Evolutionary conservation across 2,113 vertebrate species (phyloP), one percentile per base, ranked within the genome.

Genomic region (Polypterus bichir): DNA sequence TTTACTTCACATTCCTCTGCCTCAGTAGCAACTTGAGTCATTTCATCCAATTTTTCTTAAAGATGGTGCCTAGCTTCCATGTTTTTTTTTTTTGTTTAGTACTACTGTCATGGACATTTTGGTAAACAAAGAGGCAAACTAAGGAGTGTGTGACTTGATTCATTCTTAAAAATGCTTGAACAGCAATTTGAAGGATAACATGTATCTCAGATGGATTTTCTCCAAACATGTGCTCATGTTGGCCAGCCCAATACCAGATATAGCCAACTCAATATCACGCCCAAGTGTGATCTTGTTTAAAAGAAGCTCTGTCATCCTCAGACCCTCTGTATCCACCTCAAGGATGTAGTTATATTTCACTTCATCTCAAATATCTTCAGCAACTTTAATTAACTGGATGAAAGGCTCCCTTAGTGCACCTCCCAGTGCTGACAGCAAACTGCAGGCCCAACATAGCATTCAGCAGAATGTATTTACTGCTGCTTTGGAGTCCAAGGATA

Each of bases 371-470:
- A 70, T 57, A 27, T 69, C 53, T 8, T 47, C 11, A 3, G 67
- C 59, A 46, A 73, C 66, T 7, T 54, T 47, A 5, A 70, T 7
- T 11, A 73, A 48, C 48, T 70, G 68, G 59, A 66, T 64, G 59
- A 66, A 66, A 83, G 61, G 81, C 81, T 9, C 80, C 83, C 1
- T 71, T 69, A 2, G 79, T 78, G 9, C 78, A 71, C 7, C 69
- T 66, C 9, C 75, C 72, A 62, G 68, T 73, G 62, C 82, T 74
- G 0, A 80, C 74, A 11, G 76, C 70, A 59, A 86, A 86, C 60
- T 78, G 77, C 51, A 86, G 69, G 4, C 83, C 84, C 48, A 87
- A 87, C 82, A 86, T 83, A 49, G 81, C 81, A 62, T 87, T 87
- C 46, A 86, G 80, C 1, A 87, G 77, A 0, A 82, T 86, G 67